Evolutionary conservation across 2,888 invertebrate genomes (phyloP).

Genomic region (Xestia rhomboidea): DNA sequence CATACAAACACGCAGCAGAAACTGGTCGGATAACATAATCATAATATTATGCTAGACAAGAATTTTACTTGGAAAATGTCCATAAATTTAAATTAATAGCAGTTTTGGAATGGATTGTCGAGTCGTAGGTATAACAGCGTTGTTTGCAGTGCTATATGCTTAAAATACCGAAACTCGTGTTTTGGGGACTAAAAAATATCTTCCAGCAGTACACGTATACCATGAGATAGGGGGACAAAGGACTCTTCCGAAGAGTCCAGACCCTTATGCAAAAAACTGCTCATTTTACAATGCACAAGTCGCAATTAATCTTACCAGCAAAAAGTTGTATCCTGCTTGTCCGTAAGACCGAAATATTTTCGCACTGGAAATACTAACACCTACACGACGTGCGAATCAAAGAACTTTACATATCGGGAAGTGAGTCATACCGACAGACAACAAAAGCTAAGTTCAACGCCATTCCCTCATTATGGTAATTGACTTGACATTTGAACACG

Average conservation of each 20-base stretch:
- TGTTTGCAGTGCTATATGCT: neutral
- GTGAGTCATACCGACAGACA: slow-evolving; percentile 62
- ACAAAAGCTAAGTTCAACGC: slow-evolving; percentile 63
- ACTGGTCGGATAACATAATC: slow-evolving; percentile 4
- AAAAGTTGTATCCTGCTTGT: slow-evolving; percentile 35
- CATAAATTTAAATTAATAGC: neutral
- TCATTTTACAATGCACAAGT: neutral
- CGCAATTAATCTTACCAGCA: neutral
- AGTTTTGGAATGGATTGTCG: neutral
- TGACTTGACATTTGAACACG: slow-evolving; percentile 48
- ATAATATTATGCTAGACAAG: neutral
- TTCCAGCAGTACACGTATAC: neutral
- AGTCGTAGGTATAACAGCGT: neutral
- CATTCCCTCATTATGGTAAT: slow-evolving; percentile 61
- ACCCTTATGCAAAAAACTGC: slow-evolving; percentile 1
- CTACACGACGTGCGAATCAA: slow-evolving; percentile 57
- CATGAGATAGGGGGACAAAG: neutral
- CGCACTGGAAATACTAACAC: slow-evolving; percentile 36
- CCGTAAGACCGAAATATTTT: slow-evolving; percentile 29
- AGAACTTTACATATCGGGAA: slow-evolving; percentile 47
- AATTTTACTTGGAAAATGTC: neutral
- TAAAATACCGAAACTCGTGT: no score
- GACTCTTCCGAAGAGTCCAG: neutral
- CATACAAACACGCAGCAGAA: neutral
- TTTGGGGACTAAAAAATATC: neutral